These are phyloP conservation scores for Trichonephila inaurata DNA, from an alignment of 1,140 invertebrate species.

Conservation along the genomic window DNA sequence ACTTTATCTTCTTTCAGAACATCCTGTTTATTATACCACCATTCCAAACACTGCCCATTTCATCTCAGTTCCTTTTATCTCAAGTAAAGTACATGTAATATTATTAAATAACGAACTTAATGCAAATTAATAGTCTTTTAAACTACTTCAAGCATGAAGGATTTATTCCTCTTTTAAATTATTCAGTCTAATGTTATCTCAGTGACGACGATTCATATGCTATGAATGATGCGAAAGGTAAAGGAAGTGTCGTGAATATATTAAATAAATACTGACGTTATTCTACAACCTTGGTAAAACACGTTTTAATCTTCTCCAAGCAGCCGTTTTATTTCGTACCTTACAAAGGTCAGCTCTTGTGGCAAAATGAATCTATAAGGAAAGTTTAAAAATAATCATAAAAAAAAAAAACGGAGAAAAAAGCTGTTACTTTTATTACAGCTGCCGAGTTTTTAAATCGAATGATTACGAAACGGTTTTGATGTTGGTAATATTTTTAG, in stretches of 20 bases:
- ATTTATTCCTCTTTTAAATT: constrained; percentile 28
- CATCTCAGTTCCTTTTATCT: not conserved
- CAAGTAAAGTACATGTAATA: constrained; percentile 21
- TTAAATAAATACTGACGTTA: constrained; percentile 18
- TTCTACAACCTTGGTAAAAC: constrained; percentile 3
- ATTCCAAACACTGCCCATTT: not conserved
- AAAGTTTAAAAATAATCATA: not conserved
- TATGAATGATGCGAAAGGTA: constrained; percentile 26
- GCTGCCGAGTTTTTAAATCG: not conserved
- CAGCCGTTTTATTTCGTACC: constrained; percentile 25
- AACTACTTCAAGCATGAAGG: constrained; percentile 19
- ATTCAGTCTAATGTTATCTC: constrained; percentile 9
- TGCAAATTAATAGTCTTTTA: constrained; percentile 42
- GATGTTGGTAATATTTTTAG: not conserved
- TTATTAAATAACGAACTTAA: constrained; percentile 24
- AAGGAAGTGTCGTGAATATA: constrained; percentile 42
- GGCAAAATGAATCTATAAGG: not conserved
- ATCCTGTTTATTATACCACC: not conserved
- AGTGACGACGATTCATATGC: constrained; percentile 5
- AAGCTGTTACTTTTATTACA: not conserved
- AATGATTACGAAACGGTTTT: not conserved
- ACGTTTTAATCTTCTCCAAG: constrained; percentile 34
- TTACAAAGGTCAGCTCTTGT: not conserved
- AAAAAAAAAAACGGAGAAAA: not conserved
- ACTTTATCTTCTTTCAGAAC: not conserved